These are phyloP conservation scores for Tetranychus cinnabarinus DNA, from an alignment of 1,140 invertebrate species.

Conservation along the genomic window DNA sequence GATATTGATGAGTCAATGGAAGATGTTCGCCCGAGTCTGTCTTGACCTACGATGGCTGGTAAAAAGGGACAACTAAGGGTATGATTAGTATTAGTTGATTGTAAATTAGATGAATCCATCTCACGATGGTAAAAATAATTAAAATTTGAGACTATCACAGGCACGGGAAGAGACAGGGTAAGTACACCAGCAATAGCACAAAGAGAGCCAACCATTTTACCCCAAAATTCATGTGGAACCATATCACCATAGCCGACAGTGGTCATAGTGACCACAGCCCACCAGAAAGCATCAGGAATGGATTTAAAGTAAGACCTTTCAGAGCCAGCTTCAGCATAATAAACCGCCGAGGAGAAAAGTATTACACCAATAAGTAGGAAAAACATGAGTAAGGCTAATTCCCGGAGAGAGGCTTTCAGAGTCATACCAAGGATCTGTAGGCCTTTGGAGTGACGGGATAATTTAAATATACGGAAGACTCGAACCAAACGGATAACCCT, in stretches of 20 bases:
- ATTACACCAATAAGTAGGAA: slow-evolving; percentile 98
- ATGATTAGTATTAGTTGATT: slow-evolving; percentile 89
- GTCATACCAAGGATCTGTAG: slow-evolving; percentile 88
- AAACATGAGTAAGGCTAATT: slow-evolving; percentile 98
- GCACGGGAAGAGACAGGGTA: slow-evolving; percentile 30
- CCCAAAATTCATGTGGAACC: slow-evolving; percentile 94
- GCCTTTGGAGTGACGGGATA: slow-evolving; percentile 89
- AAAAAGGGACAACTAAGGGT: slow-evolving; percentile 62
- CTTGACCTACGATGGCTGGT: no score
- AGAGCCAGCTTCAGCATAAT: slow-evolving; percentile 83
- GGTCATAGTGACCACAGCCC: slow-evolving; percentile 37
- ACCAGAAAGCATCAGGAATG: slow-evolving; percentile 1
- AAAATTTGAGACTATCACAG: slow-evolving; percentile 90
- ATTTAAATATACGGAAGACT: slow-evolving; percentile 96
- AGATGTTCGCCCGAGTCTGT: no score
- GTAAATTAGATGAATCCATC: slow-evolving; percentile 93
- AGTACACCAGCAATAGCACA: slow-evolving; percentile 78
- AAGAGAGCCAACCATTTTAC: slow-evolving; percentile 90
- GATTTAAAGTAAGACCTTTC: slow-evolving; percentile 89
- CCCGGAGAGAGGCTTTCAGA: slow-evolving; percentile 96
- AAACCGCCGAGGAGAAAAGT: slow-evolving; percentile 90
- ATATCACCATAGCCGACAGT: slow-evolving; percentile 95
- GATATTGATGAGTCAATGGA: no score
- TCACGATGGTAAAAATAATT: slow-evolving; percentile 99
- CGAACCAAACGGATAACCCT: slow-evolving; percentile 88